Base-by-base conservation (phyloP, 2,113 vertebrate species). In the Calonectris borealis region DNA sequence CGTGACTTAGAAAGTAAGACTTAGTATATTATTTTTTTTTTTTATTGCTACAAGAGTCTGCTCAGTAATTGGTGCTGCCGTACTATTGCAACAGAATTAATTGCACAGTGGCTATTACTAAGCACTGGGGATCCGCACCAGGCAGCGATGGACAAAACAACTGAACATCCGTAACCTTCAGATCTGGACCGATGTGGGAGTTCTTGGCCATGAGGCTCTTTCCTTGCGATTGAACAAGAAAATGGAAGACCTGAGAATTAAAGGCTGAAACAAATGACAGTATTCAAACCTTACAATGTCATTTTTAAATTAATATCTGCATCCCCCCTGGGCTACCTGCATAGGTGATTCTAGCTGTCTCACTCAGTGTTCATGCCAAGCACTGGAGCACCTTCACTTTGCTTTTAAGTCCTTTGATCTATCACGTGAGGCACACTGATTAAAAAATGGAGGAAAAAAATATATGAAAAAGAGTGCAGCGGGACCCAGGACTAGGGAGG, bases 31-130 rank as follows among this genome's bases (percentile, higher is more conserved):
- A 44, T 71, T 75, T 73, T 75, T 73, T 75, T 73, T 82, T 82
- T 95, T 94, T 86, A 92, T 93, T 95, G 92, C 95, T 95, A 49
- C 57, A 86, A 86, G 83, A 94, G 69, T 79, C 92, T 95, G 91
- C 92, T 94, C 48, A n/a, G 92, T 95, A 96, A 97, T 94, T 92
- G 89, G 86, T 88, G 83, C 90, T 92, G 92, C 83, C 76, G 69
- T 91, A 64, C 94, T 95, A 96, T 42, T 94, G 94, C 88, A 88
- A 36, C 7, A 73, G 83, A 83, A 94, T 94, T 96, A 95, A 95
- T 95, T 96, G 96, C 49, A 57, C 1, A 13, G 77, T 34, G 70
- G 48, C 71, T 83, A 6, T 90, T 72, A 5, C 60, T 51, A 16
- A 93, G 88, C 70, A 15, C 65, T 11, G n/a, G 57, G 83, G 88